Base-by-base conservation (phyloP, 2,888 invertebrate genomes). In the Dilophus febrilis region DNA sequence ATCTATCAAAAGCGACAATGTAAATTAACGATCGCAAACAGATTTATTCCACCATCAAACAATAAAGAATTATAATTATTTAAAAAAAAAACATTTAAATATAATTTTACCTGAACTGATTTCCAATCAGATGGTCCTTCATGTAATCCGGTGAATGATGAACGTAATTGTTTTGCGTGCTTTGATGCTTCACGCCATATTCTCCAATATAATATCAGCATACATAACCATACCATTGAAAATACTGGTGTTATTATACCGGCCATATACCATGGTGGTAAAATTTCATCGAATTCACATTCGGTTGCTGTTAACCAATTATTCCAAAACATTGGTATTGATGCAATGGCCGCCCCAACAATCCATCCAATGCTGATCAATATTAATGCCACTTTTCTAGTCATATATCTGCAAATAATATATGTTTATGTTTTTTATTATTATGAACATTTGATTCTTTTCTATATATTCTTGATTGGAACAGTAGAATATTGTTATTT, bases 151-250 rank as follows among this genome's bases (percentile, higher is more conserved):
- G 68, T 69, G 13, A 51, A 51, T 50, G 70, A 68, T 44, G 70
- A 70, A 32, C 77, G 68, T 58, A 80, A 64, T 44, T 80, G 67
- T 47, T 72, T 70, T 16, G 75, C 74, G 56, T 84, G 82, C 49
- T 72, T 74, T 4, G 73, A 69, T 2, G 84, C 83, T 57, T 82
- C 83, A 27, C 73, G 67, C 74, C 80, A 82, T 52, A 85, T 85
- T 50, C 78, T 68, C 68, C 75, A 74, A 59, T 85, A 84, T 42
- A 84, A 65, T 36, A 78, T 56, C 48, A 81, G 66, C 77, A 84
- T 79, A 48, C 73, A 73, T 49, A 76, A 56, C 82, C 83, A 84
- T 45, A 81, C 72, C 31, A 78, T 62, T 1, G 71, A 67, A 55
- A 84, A 80, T 58, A 77, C 71, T 1, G 84, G 84, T 34, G 75